Base-by-base conservation (phyloP, 2,888 invertebrate species). In the Eledona agricola region DNA sequence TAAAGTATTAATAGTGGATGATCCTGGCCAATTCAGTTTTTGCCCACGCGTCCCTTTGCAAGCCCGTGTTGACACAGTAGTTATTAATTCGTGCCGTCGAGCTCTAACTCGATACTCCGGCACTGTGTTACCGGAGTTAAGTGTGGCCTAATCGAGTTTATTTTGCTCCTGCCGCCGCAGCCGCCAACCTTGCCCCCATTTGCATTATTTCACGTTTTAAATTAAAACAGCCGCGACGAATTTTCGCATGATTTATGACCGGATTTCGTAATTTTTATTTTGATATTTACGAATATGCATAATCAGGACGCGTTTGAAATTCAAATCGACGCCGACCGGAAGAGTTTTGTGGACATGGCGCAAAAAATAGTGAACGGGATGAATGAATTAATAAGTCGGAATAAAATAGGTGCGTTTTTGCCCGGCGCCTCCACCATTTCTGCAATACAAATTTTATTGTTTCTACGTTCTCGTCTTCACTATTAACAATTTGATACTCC, bases 111-210 rank as follows among this genome's bases (percentile, higher is more conserved):
- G 60, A 60, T 63, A 60, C 60, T 60, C 59, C 56, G 34, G 51
- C 57, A 58, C 53, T 59, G 60, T 64, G 63, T 64, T 63, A 60
- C 57, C 57, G 51, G 55, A 63, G 64, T 61, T 63, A 63, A 63
- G 62, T 64, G 64, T 63, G 55, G 53, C 59, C 51, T 64, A 64
- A 64, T 63, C 60, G 59, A 64, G 58, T 64, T 64, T 64, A 60
- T 64, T 62, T 55, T 53, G 31, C 55, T 47, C 42, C 37, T 38
- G 26, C 37, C 37, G 46, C 35, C 9, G 10, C 22, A 23, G 22
- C 15, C 47, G 19, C 40, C 29, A 25, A 17, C 29, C 28, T 40
- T 42, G 28, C 22, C 20, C 40, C 23, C 20, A 42, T 42, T 42
- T 42, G 42, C 42, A 42, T 42, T 26, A 42, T 42, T 42, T 42